A percentile compares a stretch with the other conserved stretches of the same genome.
Evolutionary conservation across 2,888 invertebrate genomes (phyloP).

Genomic region (Drosophila prostipennis): DNA sequence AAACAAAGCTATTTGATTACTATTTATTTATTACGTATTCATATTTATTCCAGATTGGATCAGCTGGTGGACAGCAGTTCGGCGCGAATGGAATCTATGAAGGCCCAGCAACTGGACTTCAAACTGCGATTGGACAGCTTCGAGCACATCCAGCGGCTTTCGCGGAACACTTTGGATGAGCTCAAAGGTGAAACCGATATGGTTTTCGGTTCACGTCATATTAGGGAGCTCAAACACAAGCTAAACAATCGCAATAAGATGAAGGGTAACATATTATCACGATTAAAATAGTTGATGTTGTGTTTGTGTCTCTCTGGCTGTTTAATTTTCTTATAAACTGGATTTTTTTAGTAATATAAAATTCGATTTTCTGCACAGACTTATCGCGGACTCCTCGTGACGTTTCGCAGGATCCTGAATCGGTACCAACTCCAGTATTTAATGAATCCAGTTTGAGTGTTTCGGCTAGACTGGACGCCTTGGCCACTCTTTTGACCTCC

Average conservation of each 20-base stretch:
- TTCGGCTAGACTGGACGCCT: conserved; percentile 64
- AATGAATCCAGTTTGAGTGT: conserved; percentile 7
- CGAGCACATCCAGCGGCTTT: conserved; percentile 83
- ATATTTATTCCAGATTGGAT: conserved; percentile 77
- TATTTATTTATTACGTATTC: neutral
- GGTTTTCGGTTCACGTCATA: conserved; percentile 46
- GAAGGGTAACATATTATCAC: conserved; percentile 50
- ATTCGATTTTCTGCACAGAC: conserved; percentile 17
- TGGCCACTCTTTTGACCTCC: conserved; percentile 77
- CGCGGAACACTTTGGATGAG: conserved; percentile 82
- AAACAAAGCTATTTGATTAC: neutral
- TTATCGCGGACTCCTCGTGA: conserved; percentile 54
- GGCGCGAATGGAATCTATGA: conserved; percentile 83
- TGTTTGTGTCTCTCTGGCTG: conserved; percentile 1
- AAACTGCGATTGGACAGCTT: conserved; percentile 83
- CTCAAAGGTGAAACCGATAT: conserved; percentile 82
- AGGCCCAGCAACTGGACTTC: conserved; percentile 83
- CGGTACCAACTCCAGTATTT: neutral
- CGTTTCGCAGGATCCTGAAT: neutral
- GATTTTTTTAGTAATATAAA: neutral
- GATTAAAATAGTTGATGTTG: conserved; percentile 19
- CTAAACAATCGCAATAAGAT: conserved; percentile 54
- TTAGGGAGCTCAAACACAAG: conserved; percentile 46
- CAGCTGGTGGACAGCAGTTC: conserved; percentile 83
- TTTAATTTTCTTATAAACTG: neutral